phyloP scores from a whole-genome alignment of 1,140 invertebrate species.

The Neelides sp. region DNA sequence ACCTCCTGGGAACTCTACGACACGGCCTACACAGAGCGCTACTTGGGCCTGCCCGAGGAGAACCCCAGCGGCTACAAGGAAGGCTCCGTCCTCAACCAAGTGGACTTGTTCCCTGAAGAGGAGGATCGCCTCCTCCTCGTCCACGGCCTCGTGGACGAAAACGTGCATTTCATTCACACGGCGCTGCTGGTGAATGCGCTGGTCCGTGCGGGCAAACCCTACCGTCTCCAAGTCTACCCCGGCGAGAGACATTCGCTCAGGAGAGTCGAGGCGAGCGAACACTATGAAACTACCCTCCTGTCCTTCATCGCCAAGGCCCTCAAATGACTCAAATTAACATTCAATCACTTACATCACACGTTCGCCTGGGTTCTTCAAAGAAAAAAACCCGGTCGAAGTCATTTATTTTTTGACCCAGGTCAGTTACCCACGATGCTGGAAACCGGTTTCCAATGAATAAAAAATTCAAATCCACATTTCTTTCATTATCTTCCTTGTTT shows the following conservation, averaged over 20 bases:
- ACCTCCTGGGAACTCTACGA: constrained; percentile 90
- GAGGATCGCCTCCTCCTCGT: constrained; percentile 90
- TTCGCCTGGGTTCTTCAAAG: too few species aligned
- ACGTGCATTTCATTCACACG: constrained; percentile 97
- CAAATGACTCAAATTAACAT: too few species aligned
- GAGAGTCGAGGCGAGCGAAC: constrained; percentile 83
- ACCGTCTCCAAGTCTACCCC: constrained; percentile 81
- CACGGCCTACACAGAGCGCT: constrained; percentile 93
- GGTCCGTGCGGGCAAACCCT: constrained; percentile 77
- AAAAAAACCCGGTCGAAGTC: too few species aligned
- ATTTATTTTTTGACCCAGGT: too few species aligned
- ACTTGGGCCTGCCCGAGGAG: constrained; percentile 81
- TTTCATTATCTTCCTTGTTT: too few species aligned
- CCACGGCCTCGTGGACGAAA: constrained; percentile 96
- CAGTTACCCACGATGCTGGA: too few species aligned
- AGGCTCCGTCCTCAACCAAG: constrained; percentile 62
- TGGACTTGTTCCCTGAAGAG: constrained; percentile 78
- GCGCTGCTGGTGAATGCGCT: constrained; percentile 78
- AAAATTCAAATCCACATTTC: too few species aligned
- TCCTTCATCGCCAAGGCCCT: too few species aligned
- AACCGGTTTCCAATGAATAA: too few species aligned
- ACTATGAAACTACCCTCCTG: constrained; percentile 88
- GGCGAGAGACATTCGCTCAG: constrained; percentile 86
- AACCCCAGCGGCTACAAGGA: constrained; percentile 65
- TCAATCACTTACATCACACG: too few species aligned